phyloP scores from a whole-genome alignment of 2,888 invertebrate genomes.

The Heliconius cydno region DNA sequence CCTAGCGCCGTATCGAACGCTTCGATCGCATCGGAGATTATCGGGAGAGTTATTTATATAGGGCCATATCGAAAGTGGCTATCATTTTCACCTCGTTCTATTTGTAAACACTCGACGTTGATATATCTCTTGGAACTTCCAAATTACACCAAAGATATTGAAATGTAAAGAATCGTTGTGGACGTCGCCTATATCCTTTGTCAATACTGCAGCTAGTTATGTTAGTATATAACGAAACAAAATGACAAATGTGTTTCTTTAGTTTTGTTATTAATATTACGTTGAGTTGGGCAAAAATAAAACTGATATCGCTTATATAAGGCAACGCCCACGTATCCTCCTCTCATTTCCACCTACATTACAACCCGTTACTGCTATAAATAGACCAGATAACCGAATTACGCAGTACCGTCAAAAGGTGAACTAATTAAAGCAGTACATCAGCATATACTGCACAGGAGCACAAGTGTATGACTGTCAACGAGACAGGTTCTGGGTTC shows the following conservation, averaged over 20 bases:
- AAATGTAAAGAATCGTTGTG: slow-evolving; percentile 20
- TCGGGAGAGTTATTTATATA: slow-evolving; percentile 46
- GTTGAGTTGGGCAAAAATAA: not conserved
- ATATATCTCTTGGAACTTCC: slow-evolving; percentile 39
- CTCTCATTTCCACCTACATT: not conserved
- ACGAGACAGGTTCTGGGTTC: too few relatives aligned
- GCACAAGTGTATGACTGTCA: too few relatives aligned
- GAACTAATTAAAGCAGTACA: not conserved
- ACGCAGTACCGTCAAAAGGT: not conserved
- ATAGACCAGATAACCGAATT: not conserved
- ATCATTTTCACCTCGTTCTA: slow-evolving; percentile 44
- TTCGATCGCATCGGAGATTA: slow-evolving; percentile 51
- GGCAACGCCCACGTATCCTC: not conserved
- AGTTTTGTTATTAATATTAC: not conserved
- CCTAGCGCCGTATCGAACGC: slow-evolving; percentile 49
- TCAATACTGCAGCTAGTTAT: slow-evolving; percentile 8
- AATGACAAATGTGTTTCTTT: not conserved
- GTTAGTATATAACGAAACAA: not conserved
- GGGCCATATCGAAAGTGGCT: slow-evolving; percentile 45
- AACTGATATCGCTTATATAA: not conserved
- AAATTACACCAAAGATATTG: slow-evolving; percentile 35
- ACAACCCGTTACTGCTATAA: not conserved
- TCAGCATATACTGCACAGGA: too few relatives aligned
- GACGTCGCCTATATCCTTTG: not conserved
- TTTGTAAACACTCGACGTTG: slow-evolving; percentile 44